Evolutionary conservation across 2,797 vertebrate genomes (phyloP).

Genomic region (Masticophis lateralis): DNA sequence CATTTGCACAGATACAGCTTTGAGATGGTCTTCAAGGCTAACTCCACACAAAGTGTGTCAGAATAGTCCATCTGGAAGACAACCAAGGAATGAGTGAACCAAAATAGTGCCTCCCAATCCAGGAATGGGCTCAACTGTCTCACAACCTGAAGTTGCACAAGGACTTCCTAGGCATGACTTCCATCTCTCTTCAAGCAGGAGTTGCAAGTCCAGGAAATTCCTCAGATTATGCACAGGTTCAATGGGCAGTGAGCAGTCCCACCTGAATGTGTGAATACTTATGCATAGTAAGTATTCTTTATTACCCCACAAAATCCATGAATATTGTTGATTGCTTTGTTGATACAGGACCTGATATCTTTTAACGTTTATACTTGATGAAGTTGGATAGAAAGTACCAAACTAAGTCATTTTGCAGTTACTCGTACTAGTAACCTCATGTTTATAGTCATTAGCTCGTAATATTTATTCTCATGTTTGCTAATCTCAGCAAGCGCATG

Average conservation of each 20-base stretch:
- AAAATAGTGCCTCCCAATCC: not conserved
- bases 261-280: not conserved
- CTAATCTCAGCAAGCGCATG: constrained; percentile 43
- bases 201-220: not conserved
- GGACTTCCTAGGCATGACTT: too few species aligned
- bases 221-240: not conserved
- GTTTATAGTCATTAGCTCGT: not conserved
- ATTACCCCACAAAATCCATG: not conserved
- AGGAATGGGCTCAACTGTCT: not conserved
- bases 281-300: not conserved
- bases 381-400: not conserved
- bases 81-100: too few species aligned
- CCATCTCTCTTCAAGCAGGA: not conserved
- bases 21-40: too few species aligned
- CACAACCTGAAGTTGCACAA: not conserved
- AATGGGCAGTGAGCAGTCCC: too few species aligned
- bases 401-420: constrained; percentile 4
- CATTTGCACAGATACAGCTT: too few species aligned
- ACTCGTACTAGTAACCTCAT: constrained; percentile 1
- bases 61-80: too few species aligned
- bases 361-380: not conserved
- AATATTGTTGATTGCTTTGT: not conserved
- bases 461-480: constrained; percentile 10
- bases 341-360: not conserved
- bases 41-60: too few species aligned